phyloP scores from a whole-genome alignment of 2,113 vertebrate species.

The Pygoscelis adeliae region DNA sequence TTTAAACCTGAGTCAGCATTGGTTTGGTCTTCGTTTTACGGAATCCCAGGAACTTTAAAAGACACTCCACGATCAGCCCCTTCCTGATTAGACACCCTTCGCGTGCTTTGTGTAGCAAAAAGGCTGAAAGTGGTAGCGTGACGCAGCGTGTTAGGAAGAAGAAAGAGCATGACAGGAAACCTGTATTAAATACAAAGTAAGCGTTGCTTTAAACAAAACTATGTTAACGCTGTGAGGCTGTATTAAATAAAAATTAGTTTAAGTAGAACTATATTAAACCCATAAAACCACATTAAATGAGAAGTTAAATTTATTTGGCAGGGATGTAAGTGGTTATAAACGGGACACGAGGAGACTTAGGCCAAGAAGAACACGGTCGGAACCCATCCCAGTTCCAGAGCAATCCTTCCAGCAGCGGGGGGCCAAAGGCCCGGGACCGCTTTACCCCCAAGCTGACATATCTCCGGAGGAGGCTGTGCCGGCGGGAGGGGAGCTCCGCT shows the following conservation, averaged over 20 bases:
- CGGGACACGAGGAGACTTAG: fast-evolving
- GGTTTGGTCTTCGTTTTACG: fast-evolving
- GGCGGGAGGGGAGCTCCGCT: too few relatives aligned
- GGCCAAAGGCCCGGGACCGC: not conserved
- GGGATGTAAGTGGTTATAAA: fast-evolving
- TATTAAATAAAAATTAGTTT: too few relatives aligned
- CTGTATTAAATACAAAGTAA: not conserved
- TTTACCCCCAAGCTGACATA: fast-evolving
- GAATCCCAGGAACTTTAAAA: not conserved
- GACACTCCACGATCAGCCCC: fast-evolving
- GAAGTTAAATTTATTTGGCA: not conserved
- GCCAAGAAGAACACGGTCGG: fast-evolving
- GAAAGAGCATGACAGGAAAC: fast-evolving
- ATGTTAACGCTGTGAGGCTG: fast-evolving
- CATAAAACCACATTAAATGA: fast-evolving
- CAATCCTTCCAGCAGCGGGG: not conserved
- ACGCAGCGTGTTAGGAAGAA: fast-evolving
- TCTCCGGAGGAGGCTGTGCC: not conserved
- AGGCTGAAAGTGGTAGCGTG: fast-evolving
- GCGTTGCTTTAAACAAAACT: not conserved
- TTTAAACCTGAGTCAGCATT: not conserved
- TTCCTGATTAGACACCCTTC: not conserved
- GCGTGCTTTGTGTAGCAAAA: fast-evolving
- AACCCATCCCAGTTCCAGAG: fast-evolving
- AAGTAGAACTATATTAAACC: not conserved